These are phyloP conservation scores for Montipora cactus DNA, from an alignment of 64 coral and sea anemone genomes.

Conservation along the genomic window DNA sequence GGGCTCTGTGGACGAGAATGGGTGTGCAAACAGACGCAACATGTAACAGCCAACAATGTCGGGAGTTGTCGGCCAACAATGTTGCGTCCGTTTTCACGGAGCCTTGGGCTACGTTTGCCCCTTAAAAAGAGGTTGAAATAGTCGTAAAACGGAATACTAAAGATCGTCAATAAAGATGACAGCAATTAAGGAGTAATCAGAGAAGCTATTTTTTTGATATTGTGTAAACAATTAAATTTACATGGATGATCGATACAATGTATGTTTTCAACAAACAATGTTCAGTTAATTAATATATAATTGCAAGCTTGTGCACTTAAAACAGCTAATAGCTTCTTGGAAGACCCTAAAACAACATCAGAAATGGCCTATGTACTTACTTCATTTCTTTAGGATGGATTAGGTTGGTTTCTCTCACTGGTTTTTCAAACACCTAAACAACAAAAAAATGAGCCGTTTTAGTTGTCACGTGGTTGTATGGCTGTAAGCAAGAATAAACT, in stretches of 20 bases:
- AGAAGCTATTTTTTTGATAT: background rate
- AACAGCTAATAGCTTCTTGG: background rate
- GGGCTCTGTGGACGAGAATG: too few relatives aligned
- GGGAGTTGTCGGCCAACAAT: too few relatives aligned
- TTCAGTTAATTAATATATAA: background rate
- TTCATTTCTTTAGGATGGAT: slow-evolving; percentile 81
- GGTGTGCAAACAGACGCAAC: too few relatives aligned
- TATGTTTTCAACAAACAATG: background rate
- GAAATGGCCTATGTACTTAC: slow-evolving; percentile 50
- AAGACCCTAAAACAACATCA: background rate
- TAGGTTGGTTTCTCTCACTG: slow-evolving; percentile 65
- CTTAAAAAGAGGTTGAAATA: background rate
- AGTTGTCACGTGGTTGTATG: background rate
- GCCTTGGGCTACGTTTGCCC: background rate
- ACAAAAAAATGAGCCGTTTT: background rate
- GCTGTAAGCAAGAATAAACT: background rate
- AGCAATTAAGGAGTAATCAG: background rate
- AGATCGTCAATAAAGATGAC: background rate
- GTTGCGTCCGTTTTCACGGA: too few relatives aligned
- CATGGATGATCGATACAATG: background rate
- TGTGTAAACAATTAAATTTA: background rate
- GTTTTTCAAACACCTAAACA: slow-evolving; percentile 87
- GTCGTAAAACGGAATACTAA: background rate
- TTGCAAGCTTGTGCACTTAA: background rate
- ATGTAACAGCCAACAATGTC: too few relatives aligned